Evolutionary conservation across 2,113 vertebrate species (phyloP).

Genomic region (Azemiops feae): DNA sequence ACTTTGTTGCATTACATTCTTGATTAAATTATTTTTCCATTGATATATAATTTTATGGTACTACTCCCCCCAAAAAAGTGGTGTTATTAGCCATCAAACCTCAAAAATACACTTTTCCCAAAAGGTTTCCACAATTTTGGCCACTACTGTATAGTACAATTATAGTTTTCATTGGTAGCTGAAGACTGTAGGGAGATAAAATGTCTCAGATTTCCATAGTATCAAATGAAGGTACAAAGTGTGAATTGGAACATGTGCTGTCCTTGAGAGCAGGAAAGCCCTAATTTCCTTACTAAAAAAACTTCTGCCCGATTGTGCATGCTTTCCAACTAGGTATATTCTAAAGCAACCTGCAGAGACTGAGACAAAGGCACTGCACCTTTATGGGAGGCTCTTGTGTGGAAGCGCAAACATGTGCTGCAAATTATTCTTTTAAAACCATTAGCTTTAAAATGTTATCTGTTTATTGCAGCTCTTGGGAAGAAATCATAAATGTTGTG

Average conservation of each 20-base stretch:
- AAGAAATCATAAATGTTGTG: constrained; percentile 31
- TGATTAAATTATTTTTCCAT: no score
- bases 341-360: background rate
- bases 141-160: background rate
- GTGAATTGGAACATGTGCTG: background rate
- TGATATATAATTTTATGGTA: no score
- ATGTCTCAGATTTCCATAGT: background rate
- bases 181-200: background rate
- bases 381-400: constrained; percentile 14
- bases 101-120: no score
- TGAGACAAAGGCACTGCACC: background rate
- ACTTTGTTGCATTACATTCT: no score
- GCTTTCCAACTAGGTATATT: constrained; percentile 24
- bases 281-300: background rate
- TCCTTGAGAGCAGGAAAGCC: background rate
- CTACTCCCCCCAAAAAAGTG: no score
- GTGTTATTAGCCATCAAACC: no score
- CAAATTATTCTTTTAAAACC: constrained; percentile 53
- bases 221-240: background rate
- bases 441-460: constrained; percentile 39
- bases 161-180: background rate
- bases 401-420: constrained; percentile 33
- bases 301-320: constrained; percentile 16
- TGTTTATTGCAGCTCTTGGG: constrained; percentile 38
- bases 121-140: no score